Conservation (phyloP, 92 coral and sea anemone species). For the Montipora capitata region DNA sequence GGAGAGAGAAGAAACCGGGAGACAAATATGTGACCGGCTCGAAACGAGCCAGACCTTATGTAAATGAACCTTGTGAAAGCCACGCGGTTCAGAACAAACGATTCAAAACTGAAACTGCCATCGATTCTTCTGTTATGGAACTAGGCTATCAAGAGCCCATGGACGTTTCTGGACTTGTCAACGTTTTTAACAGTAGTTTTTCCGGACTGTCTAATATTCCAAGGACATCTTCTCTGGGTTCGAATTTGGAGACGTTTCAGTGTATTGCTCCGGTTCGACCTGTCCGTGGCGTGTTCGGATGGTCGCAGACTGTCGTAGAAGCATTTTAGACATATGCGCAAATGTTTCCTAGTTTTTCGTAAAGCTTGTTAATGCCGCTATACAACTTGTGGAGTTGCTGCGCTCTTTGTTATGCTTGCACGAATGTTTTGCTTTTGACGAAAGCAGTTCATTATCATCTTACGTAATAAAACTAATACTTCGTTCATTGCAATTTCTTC, state of each 20-base stretch:
- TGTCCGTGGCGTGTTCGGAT: constrained; percentile 55
- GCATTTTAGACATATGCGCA: constrained; percentile 67
- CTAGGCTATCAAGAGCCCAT: constrained; percentile 83
- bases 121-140: constrained; percentile 58
- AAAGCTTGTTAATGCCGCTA: constrained; percentile 26
- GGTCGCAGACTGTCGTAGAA: constrained; percentile 87
- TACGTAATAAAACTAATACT: constrained; percentile 17
- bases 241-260: constrained; percentile 75
- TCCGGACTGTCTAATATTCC: constrained; percentile 85
- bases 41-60: constrained; percentile 91
- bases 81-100: constrained; percentile 94
- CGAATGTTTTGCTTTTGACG: constrained; percentile 39
- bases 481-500: background rate
- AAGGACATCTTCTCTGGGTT: constrained; percentile 30
- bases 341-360: background rate
- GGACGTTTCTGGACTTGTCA: constrained; percentile 92
- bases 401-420: constrained; percentile 10
- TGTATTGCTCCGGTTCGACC: constrained; percentile 75
- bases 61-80: constrained; percentile 94
- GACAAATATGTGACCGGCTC: constrained; percentile 72
- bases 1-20: constrained; percentile 42
- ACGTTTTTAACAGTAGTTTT: constrained; percentile 88
- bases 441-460: constrained; percentile 12
- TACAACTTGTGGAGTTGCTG: constrained; percentile 3
- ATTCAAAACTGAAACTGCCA: constrained; percentile 75